Base-by-base conservation (phyloP, 64 coral and sea anemone genomes). In the Anthopleura sola region DNA sequence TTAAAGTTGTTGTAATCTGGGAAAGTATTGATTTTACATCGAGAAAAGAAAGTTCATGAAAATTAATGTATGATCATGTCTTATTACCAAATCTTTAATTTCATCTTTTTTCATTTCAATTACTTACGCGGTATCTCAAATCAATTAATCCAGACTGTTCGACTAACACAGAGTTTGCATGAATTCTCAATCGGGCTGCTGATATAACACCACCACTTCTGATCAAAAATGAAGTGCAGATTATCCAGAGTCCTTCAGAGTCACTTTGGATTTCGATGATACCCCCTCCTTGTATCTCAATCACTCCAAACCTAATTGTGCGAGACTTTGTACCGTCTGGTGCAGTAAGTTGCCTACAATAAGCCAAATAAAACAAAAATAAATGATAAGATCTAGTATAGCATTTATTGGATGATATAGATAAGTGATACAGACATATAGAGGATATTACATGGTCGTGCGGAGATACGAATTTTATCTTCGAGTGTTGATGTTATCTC, bases 91-190 rank as follows among this genome's bases (percentile, higher is more conserved):
- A n/a, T n/a, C n/a, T n/a, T n/a, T n/a, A n/a, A n/a, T n/a, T n/a
- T n/a, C n/a, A n/a, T n/a, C n/a, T n/a, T n/a, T n/a, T n/a, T n/a
- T 75, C 69, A 26, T 14, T 75, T 33, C 13, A 21, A 19, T 33
- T 33, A 21, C 80, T 24, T 88, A 91, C 92, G 83, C 94, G 85
- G 57, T 85, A 89, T 62, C 90, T 90, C 14, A 93, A 81, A 37
- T 98, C 92, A 83, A 98, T 91, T 38, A 91, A 18, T 66, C 95
- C 95, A 37, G 95, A 98, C 85, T 98, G 92, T 78, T 98, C 95
- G 24, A 98, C 88, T 46, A 31, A 91, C 18, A 98, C 62, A 24
- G 76, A 64, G 18, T 85, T 23, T 60, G 92, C 92, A 15, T 75
- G 51, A 39, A 98, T 34, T n/a, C 60, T 83, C 24, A 98, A 78